These are phyloP conservation scores for Drosophila saltans DNA, from an alignment of 1,140 invertebrate genomes.

Conservation along the genomic window DNA sequence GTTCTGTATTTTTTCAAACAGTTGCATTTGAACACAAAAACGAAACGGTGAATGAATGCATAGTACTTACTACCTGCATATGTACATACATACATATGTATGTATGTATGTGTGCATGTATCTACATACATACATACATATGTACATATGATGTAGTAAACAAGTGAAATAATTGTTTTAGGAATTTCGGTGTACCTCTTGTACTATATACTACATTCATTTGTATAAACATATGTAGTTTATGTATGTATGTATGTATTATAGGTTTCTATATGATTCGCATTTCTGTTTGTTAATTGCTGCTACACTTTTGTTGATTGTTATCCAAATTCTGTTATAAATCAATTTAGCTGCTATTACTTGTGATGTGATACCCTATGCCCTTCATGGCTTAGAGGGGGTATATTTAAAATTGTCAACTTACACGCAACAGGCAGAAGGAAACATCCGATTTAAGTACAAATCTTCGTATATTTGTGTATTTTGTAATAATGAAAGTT, in stretches of 20 bases:
- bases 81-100: constrained; percentile 1
- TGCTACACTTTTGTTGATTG: constrained; percentile 32
- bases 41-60: too few species aligned
- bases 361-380: background rate
- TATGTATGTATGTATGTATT: background rate
- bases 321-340: constrained; percentile 20
- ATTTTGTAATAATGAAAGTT: too few species aligned
- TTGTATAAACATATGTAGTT: background rate
- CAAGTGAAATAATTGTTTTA: constrained; percentile 1
- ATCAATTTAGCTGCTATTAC: constrained; percentile 7
- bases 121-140: background rate
- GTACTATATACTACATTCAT: background rate
- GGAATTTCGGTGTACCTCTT: background rate
- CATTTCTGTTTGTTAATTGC: constrained; percentile 36
- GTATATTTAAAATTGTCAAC: background rate
- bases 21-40: too few species aligned
- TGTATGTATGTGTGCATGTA: constrained; percentile 15
- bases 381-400: background rate
- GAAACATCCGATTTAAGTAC: too few species aligned
- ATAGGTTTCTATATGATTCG: too few species aligned
- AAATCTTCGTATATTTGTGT: too few species aligned
- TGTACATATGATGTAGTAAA: background rate
- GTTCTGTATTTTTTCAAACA: too few species aligned
- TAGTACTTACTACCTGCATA: background rate
- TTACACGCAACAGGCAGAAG: too few species aligned